Base-by-base conservation (phyloP, 1,140 invertebrate species). In the Elymnias hypermnestra region DNA sequence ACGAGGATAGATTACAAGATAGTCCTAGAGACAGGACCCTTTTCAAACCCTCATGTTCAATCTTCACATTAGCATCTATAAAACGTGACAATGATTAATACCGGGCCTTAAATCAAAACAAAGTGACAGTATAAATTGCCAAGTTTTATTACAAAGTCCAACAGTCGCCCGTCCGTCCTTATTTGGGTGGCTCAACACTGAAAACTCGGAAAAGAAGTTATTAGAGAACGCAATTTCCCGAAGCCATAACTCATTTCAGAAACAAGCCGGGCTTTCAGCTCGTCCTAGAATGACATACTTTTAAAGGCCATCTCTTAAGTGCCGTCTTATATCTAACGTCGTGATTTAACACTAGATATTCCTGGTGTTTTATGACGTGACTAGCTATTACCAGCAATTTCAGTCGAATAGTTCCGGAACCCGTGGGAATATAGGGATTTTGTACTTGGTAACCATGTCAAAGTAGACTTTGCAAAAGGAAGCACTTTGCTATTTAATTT, bases 201-300 rank as follows among this genome's bases (percentile, higher is more conserved):
- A 18, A 70, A 76, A 79, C 60, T 76, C 59, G 51, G 58, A 65
- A 54, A 71, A 78, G 61, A 79, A 81, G 70, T 73, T 73, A 70
- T 81, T 77, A 73, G 59, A 61, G 61, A 61, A 73, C 67, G 67
- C 64, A 75, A 81, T 81, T 81, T 79, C 72, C 69, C 58, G 57
- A 63, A 73, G 73, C 67, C 70, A 79, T 79, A 73, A 73, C 60
- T 79, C 76, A 79, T 75, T 76, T 57, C 61, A 49, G 70, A 53
- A 70, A 72, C 66, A 64, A 70, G 69, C 56, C 42, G 49, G 42
- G 46, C 46, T 49, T 31, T 53, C 49, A 48, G 49, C 31, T 42
- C 45, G 33, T 36, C 25, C 47, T 25, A 26, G 43, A 31, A 28
- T 29, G 35, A 42, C n/a, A n/a, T n/a, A n/a, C n/a, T n/a, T n/a